Conservation (phyloP, 2,888 invertebrate species). For the Chrysotoxum bicinctum region DNA sequence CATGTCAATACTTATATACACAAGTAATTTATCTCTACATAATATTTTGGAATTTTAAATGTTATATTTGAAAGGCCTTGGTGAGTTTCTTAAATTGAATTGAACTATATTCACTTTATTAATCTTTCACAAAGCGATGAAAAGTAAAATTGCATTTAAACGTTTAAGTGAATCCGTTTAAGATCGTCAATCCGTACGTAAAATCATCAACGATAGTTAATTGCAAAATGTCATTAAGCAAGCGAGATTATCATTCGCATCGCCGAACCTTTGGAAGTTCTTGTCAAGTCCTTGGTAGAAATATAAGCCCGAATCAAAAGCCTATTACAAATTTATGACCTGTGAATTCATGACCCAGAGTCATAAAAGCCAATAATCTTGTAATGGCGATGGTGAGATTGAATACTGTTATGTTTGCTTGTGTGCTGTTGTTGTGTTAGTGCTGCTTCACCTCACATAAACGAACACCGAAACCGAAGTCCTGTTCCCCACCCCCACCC, state of each 20-base stretch:
- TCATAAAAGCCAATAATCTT: conserved; percentile 23
- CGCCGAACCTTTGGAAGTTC: not conserved
- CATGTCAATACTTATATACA: too few species aligned
- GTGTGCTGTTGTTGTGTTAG: not conserved
- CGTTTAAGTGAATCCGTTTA: not conserved
- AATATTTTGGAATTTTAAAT: too few species aligned
- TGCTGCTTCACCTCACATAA: not conserved
- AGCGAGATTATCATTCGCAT: not conserved
- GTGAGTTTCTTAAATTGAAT: too few species aligned
- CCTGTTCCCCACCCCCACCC: not conserved
- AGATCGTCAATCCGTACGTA: too few species aligned
- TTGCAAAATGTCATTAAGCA: conserved; percentile 8
- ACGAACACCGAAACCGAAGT: not conserved
- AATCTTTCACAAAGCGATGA: too few species aligned
- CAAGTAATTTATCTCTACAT: too few species aligned
- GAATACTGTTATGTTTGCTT: conserved; percentile 2
- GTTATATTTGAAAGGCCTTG: too few species aligned
- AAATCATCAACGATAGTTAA: not conserved
- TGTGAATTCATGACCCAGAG: conserved; percentile 31
- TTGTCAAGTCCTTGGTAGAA: not conserved
- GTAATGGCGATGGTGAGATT: conserved; percentile 23
- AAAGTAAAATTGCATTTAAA: too few species aligned
- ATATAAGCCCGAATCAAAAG: conserved; percentile 13
- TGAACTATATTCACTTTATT: too few species aligned
- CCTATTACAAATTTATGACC: conserved; percentile 28